phyloP scores from a whole-genome alignment of 37 sponge, comb jelly and placozoan species.

The Theonella swinhoei region DNA sequence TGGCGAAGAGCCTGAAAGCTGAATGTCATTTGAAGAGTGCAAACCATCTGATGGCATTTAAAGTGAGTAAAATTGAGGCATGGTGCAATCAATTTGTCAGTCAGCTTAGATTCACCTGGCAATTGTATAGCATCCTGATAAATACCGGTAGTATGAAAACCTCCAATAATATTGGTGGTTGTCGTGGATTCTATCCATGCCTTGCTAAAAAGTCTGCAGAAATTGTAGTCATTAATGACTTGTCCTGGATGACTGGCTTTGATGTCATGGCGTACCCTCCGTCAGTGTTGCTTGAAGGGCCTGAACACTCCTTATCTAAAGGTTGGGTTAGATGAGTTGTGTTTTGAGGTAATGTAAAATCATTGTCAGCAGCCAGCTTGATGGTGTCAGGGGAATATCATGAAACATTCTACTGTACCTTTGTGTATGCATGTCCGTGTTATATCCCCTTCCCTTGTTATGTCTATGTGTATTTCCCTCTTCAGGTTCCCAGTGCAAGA shows the following conservation, averaged over 20 bases:
- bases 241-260: constrained; percentile 2
- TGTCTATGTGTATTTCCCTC: too few relatives aligned
- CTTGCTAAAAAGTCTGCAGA: neutral
- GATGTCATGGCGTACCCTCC: constrained; percentile 9
- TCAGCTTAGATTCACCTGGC: neutral
- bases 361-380: too few relatives aligned
- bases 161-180: constrained; percentile 7
- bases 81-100: constrained; percentile 9
- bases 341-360: too few relatives aligned
- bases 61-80: neutral
- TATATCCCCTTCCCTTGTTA: too few relatives aligned
- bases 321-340: too few relatives aligned
- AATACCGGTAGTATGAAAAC: constrained; percentile 12
- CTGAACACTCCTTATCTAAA: too few relatives aligned
- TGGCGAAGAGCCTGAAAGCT: neutral
- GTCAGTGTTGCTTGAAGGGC: neutral
- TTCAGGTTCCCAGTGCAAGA: too few relatives aligned
- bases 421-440: too few relatives aligned
- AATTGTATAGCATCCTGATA: too few relatives aligned
- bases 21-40: neutral
- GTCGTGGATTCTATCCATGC: constrained; percentile 13
- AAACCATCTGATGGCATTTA: neutral
- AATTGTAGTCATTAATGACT: constrained; percentile 5
- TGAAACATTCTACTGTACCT: too few relatives aligned
- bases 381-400: too few relatives aligned